phyloP scores from a whole-genome alignment of 2,113 vertebrate genomes.

The Ailuropoda melanoleuca region DNA sequence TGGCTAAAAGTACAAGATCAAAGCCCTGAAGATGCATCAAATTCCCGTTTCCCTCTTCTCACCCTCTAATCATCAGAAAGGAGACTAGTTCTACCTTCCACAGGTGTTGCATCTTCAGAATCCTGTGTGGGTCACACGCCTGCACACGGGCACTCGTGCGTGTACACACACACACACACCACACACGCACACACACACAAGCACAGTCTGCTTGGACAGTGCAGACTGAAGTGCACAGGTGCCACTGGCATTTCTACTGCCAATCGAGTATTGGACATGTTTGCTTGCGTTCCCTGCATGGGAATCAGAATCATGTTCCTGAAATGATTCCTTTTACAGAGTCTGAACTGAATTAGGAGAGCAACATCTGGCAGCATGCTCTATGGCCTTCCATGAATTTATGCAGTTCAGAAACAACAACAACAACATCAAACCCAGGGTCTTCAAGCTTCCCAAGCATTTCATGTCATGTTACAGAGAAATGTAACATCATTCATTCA shows the following conservation, averaged over 20 bases:
- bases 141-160: rapidly evolving
- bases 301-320: constrained; percentile 30
- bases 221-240: background rate
- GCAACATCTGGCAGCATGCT: constrained; percentile 67
- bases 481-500: background rate
- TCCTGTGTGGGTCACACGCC: background rate
- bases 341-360: constrained; percentile 34
- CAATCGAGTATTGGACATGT: background rate
- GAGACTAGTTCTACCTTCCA: background rate
- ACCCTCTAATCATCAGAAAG: background rate
- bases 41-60: background rate
- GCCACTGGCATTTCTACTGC: background rate
- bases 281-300: constrained; percentile 8
- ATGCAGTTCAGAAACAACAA: background rate
- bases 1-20: background rate
- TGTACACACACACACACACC: background rate
- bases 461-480: constrained; percentile 62
- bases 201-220: background rate
- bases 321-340: constrained; percentile 23
- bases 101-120: background rate
- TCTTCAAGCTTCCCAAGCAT: constrained; percentile 49
- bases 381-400: background rate
- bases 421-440: constrained; percentile 55
- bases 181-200: background rate
- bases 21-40: background rate